A percentile compares a stretch with the other conserved stretches of the same genome.
These are phyloP conservation scores for Pseudopodoces humilis DNA, from an alignment of 2,113 vertebrate species.

Conservation along the genomic window DNA sequence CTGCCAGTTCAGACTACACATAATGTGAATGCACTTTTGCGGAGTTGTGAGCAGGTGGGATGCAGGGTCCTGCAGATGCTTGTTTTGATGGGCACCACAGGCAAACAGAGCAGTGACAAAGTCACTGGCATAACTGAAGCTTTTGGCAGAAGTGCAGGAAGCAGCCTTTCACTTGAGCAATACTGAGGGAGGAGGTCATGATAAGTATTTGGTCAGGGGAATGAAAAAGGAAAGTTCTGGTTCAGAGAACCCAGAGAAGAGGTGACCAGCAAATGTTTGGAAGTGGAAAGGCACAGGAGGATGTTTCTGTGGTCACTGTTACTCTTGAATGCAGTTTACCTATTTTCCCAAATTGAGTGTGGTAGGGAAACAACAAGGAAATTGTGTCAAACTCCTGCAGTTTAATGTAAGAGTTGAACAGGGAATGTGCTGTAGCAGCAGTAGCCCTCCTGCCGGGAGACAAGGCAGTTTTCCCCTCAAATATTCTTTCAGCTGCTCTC, in stretches of 20 bases:
- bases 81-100: not conserved
- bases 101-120: not conserved
- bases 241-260: not conserved
- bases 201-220: not conserved
- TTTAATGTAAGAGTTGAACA: not conserved
- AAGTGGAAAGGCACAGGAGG: not conserved
- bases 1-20: fast-evolving
- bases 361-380: not conserved
- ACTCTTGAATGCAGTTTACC: not conserved
- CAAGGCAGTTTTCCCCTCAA: not conserved
- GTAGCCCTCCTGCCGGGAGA: not conserved
- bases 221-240: not conserved
- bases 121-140: not conserved
- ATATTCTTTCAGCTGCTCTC: not conserved
- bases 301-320: not conserved
- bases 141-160: not conserved
- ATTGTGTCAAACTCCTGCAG: not conserved
- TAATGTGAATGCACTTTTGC: not conserved
- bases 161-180: not conserved
- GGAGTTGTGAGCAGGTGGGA: not conserved
- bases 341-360: not conserved
- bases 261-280: not conserved
- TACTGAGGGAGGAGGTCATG: not conserved
- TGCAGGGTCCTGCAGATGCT: not conserved
- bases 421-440: not conserved